phyloP scores from a whole-genome alignment of 2,888 invertebrate genomes.

The Trichopria drosophilae region DNA sequence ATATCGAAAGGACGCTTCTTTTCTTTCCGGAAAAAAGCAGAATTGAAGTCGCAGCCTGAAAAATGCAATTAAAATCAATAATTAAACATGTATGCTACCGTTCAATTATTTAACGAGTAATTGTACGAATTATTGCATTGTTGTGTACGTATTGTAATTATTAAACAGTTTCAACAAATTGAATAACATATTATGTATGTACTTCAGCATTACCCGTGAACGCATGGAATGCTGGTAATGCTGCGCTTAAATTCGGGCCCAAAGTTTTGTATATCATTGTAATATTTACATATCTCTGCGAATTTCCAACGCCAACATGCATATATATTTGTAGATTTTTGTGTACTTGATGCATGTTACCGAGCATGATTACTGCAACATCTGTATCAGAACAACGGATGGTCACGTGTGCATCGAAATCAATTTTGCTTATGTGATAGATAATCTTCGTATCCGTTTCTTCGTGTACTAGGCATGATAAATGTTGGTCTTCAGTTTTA shows the following conservation, averaged over 20 bases:
- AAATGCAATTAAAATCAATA: too few species aligned
- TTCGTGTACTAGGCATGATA: slow-evolving; percentile 32
- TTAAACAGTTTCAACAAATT: too few species aligned
- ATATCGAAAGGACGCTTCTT: slow-evolving; percentile 16
- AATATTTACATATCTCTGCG: too few species aligned
- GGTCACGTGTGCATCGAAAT: slow-evolving; percentile 19
- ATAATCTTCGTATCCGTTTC: slow-evolving; percentile 40
- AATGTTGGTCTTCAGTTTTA: slow-evolving; percentile 19
- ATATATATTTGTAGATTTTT: slow-evolving; percentile 20
- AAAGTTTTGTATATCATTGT: too few species aligned
- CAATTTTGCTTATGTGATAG: slow-evolving; percentile 29
- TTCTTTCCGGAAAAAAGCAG: slow-evolving; percentile 29
- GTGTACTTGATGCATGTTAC: slow-evolving; percentile 27
- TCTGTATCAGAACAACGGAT: slow-evolving; percentile 27
- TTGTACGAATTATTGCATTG: too few species aligned
- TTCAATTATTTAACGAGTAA: too few species aligned
- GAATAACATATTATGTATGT: too few species aligned
- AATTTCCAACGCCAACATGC: slow-evolving; percentile 28
- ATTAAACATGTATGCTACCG: too few species aligned
- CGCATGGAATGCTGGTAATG: slow-evolving; percentile 29
- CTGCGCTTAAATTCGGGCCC: background rate
- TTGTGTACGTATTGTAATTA: too few species aligned
- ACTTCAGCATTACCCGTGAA: too few species aligned
- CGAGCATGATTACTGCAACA: slow-evolving; percentile 25
- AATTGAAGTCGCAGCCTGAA: slow-evolving; percentile 26